Evolutionary conservation across 37 sponge, comb jelly and placozoan species (phyloP), one percentile per base, ranked within the genome.

Genomic region (Tethya wilhelma): DNA sequence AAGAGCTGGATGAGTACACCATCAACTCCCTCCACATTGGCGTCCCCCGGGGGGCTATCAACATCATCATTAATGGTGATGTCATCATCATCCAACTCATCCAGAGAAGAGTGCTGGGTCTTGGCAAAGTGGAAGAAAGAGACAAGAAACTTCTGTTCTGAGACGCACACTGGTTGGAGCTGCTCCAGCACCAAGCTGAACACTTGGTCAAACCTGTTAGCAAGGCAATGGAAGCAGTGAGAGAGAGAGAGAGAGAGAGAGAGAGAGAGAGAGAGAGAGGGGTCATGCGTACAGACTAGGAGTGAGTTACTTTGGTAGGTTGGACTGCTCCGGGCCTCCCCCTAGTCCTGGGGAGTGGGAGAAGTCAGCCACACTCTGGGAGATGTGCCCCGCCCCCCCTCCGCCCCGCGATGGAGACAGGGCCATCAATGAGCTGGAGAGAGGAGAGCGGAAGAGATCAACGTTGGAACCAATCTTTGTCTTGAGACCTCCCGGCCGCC

Each of bases 61-160:
- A 66, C 23, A 42, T 31, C 79, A 28, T 83, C 67, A 59, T 45
- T 44, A n/a, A n/a, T n/a, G n/a, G 31, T 71, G 29, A 42, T 37
- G 56, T 70, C 45, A 1, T 9, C 56, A 22, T 79, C 67, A 29
- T 70, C 79, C 38, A 43, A 33, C 44, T 63, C 63, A 0, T 62
- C 44, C 25, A 20, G n/a, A 17, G 0, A 37, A 38, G 20, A 41
- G 2, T 43, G 40, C 36, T 82, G 84, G 23, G 55, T 56, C 36
- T 46, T 57, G 1, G 79, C 78, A 73, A 88, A 91, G 77, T 91
- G 86, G 53, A 95, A 95, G 86, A 95, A 95, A 17, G 74, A 36
- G 7, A 46, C 72, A 39, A 86, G 77, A 78, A 95, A 95, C 67
- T 79, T 81, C 79, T 88, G 78, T 56, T 95, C 96, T 23, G 82